Evolutionary conservation across 2,888 invertebrate genomes (phyloP).

Genomic region (Hemaris fuciformis): DNA sequence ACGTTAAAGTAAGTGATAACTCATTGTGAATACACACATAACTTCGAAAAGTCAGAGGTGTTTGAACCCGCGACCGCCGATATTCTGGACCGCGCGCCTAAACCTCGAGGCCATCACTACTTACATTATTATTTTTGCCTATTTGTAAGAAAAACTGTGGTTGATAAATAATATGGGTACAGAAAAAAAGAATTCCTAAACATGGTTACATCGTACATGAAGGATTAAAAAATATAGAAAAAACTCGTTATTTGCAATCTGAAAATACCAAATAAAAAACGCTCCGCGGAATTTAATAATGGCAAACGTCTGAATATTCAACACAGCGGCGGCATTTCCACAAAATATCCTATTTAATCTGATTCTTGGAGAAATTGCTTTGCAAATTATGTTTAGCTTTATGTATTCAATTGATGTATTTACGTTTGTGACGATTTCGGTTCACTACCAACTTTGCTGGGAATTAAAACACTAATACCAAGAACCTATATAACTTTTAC

Average conservation of each 20-base stretch:
- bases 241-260: constrained; percentile 21
- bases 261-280: constrained; percentile 37
- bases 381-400: constrained; percentile 2
- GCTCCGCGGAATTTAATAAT: constrained; percentile 46
- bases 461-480: background rate
- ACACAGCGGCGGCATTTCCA: constrained; percentile 35
- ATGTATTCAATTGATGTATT: constrained; percentile 20
- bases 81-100: too few species aligned
- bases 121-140: too few species aligned
- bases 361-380: constrained; percentile 29
- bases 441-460: background rate
- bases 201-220: background rate
- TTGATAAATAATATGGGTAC: too few species aligned
- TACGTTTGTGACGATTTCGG: background rate
- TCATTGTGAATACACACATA: too few species aligned
- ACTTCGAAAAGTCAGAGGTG: too few species aligned
- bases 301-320: constrained; percentile 47
- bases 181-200: background rate
- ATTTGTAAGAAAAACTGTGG: too few species aligned
- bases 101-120: too few species aligned
- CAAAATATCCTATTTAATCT: constrained; percentile 41
- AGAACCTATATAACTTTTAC: background rate
- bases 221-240: background rate
- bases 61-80: too few species aligned
- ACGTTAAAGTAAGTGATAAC: too few species aligned